These are phyloP conservation scores for Andrena dorsata DNA, from an alignment of 2,888 invertebrate species.

Conservation along the genomic window DNA sequence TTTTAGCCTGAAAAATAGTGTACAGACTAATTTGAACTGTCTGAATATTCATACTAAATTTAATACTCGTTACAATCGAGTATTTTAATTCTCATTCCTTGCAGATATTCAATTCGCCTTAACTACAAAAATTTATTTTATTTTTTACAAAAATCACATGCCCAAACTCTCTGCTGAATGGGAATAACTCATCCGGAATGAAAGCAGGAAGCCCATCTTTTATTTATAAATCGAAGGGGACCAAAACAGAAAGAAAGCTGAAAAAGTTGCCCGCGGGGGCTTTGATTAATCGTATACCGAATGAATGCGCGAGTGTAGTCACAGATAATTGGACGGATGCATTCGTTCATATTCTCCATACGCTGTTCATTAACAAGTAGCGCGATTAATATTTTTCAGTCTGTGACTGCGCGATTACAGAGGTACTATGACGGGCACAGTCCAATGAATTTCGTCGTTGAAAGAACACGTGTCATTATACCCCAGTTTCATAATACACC, in stretches of 20 bases:
- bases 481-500: constrained; percentile 27
- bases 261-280: constrained; percentile 53
- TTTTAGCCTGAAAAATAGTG: too few relatives aligned
- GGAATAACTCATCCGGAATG: constrained; percentile 53
- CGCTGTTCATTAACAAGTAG: constrained; percentile 52
- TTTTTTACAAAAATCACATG: not conserved
- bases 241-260: constrained; percentile 58
- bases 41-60: not conserved
- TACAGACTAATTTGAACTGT: not conserved
- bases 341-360: constrained; percentile 59
- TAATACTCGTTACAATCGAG: not conserved
- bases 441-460: constrained; percentile 22
- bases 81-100: not conserved
- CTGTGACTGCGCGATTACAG: constrained; percentile 23
- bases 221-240: constrained; percentile 51
- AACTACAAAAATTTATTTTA: not conserved
- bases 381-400: constrained; percentile 58
- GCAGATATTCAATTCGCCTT: not conserved
- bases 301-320: constrained; percentile 59
- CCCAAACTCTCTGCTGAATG: constrained; percentile 6
- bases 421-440: not conserved
- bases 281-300: constrained; percentile 75
- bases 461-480: constrained; percentile 40
- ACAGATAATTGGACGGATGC: constrained; percentile 73
- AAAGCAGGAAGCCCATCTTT: constrained; percentile 54